phyloP scores from a whole-genome alignment of 2,113 vertebrate genomes.

The Diadophis punctatus region DNA sequence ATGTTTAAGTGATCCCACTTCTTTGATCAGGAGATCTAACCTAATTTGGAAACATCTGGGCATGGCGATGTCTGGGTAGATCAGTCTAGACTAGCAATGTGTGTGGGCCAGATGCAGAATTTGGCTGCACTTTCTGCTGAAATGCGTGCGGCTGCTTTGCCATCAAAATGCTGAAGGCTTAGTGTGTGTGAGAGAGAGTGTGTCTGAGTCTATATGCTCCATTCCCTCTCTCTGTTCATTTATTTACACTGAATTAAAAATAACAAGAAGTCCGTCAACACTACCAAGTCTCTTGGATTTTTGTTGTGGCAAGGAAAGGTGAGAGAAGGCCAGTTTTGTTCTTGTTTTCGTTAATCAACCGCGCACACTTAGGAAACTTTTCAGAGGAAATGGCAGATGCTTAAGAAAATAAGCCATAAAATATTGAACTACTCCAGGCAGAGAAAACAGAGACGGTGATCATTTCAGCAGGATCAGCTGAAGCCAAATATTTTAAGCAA shows the following conservation, averaged over 20 bases:
- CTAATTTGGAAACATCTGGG: constrained; percentile 62
- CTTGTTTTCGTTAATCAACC: constrained; percentile 11
- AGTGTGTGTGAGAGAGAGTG: not conserved
- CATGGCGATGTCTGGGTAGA: constrained; percentile 39
- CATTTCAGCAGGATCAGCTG: not conserved
- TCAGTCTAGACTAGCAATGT: constrained; percentile 53
- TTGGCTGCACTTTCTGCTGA: constrained; percentile 45
- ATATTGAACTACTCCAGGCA: constrained; percentile 6
- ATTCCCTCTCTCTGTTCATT: not conserved
- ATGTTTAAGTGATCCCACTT: constrained; percentile 28
- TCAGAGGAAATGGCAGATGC: not conserved
- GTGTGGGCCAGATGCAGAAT: constrained; percentile 66
- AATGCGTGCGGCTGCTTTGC: constrained; percentile 35
- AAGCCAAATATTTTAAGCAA: not conserved
- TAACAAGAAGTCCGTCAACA: constrained; percentile 24
- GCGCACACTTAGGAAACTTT: constrained; percentile 12
- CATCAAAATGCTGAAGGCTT: constrained; percentile 58
- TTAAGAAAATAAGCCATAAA: constrained; percentile 3
- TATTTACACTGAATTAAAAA: constrained; percentile 46
- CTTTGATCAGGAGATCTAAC: constrained; percentile 63
- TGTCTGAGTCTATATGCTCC: constrained; percentile 17
- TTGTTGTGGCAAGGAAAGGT: not conserved
- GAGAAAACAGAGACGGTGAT: not conserved
- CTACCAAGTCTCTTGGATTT: not conserved
- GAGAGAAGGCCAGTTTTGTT: not conserved